Conservation (phyloP, 2,888 invertebrate species). For the Timandra comae region DNA sequence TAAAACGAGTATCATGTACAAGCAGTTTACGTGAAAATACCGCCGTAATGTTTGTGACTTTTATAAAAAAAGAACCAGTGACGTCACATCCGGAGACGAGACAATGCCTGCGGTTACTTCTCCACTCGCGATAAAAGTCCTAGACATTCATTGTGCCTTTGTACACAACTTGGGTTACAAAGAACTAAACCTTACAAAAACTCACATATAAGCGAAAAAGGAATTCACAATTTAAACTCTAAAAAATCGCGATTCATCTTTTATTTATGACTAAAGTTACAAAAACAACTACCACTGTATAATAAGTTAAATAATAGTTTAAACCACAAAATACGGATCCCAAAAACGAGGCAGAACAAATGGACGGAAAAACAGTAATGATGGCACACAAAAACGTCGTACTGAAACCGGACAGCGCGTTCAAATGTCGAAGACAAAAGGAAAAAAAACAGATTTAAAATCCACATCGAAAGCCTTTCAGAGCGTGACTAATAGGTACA, state of each 20-base stretch:
- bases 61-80: slow-evolving; percentile 20
- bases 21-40: slow-evolving; percentile 5
- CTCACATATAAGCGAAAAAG: slow-evolving; percentile 12
- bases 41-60: slow-evolving; percentile 19
- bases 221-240: slow-evolving; percentile 1
- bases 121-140: slow-evolving; percentile 21
- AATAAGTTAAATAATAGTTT: too few species aligned
- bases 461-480: slow-evolving; percentile 55
- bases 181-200: slow-evolving; percentile 18
- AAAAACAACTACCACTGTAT: too few species aligned
- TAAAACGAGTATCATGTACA: too few species aligned
- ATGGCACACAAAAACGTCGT: slow-evolving; percentile 28
- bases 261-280: too few species aligned
- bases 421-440: slow-evolving; percentile 36
- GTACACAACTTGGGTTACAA: slow-evolving; percentile 16
- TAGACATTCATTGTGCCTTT: slow-evolving; percentile 25
- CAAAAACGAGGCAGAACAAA: too few species aligned
- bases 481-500: slow-evolving; percentile 64
- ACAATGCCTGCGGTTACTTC: slow-evolving; percentile 25
- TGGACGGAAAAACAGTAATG: slow-evolving; percentile 21
- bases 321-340: too few species aligned
- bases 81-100: slow-evolving; percentile 25
- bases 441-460: slow-evolving; percentile 46
- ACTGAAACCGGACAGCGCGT: slow-evolving; percentile 28
- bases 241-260: too few species aligned